These are phyloP conservation scores for Lasioglossum pauxillum DNA, from an alignment of 2,888 invertebrate species.

Conservation along the genomic window DNA sequence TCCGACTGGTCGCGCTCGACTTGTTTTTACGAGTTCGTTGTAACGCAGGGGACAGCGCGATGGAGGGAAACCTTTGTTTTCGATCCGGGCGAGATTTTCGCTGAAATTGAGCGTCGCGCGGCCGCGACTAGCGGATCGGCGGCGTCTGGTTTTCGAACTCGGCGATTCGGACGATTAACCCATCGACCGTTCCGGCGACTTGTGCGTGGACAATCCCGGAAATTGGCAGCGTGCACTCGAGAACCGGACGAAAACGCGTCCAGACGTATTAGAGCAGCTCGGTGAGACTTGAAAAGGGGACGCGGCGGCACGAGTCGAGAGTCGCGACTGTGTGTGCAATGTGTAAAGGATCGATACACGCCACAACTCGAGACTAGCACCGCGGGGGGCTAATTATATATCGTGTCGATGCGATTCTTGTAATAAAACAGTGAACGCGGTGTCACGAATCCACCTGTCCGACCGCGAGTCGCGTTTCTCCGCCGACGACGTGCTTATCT, in stretches of 20 bases:
- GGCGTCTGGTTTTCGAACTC: background rate
- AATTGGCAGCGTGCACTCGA: conserved; percentile 69
- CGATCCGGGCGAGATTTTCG: background rate
- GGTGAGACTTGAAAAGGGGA: conserved; percentile 16
- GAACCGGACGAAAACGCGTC: conserved; percentile 34
- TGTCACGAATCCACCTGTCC: background rate
- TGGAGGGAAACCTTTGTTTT: background rate
- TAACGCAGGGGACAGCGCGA: background rate
- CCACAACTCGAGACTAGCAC: background rate
- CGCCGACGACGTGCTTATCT: background rate
- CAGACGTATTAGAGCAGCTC: conserved; percentile 23
- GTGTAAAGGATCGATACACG: conserved; percentile 39
- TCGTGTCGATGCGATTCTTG: conserved; percentile 39
- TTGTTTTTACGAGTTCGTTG: background rate
- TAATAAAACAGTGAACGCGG: conserved; percentile 40
- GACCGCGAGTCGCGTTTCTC: no score
- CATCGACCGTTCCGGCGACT: conserved; percentile 32
- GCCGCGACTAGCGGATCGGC: background rate
- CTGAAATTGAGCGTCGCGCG: background rate
- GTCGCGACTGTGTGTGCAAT: background rate
- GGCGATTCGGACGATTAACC: conserved; percentile 6
- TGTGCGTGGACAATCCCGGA: conserved; percentile 67
- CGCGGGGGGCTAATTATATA: conserved; percentile 40
- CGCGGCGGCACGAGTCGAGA: conserved; percentile 20
- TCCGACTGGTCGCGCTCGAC: background rate